These are phyloP conservation scores for Apamea anceps DNA, from an alignment of 2,888 invertebrate genomes.

Conservation along the genomic window DNA sequence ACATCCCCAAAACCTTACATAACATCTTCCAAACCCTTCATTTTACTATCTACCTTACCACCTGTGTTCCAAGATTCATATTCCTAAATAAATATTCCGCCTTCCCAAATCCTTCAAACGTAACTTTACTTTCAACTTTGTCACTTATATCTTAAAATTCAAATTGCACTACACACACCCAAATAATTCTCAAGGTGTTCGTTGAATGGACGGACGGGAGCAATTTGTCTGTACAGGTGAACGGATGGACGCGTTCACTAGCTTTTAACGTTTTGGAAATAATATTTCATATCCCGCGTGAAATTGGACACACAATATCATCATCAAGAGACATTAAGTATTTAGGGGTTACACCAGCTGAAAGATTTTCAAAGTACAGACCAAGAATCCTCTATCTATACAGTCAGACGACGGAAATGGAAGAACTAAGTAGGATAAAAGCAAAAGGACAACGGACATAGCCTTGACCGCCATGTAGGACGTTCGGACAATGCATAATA, in stretches of 20 bases:
- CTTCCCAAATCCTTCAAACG: neutral
- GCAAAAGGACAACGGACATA: neutral
- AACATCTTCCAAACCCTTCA: neutral
- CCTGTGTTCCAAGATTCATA: neutral
- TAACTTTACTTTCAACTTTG: constrained; percentile 5
- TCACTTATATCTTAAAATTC: constrained; percentile 4
- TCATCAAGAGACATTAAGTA: neutral
- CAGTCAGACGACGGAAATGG: neutral
- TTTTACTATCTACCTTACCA: neutral
- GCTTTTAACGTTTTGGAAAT: constrained; percentile 36
- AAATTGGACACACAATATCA: constrained; percentile 7
- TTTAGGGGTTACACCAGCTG: neutral
- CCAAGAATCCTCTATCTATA: neutral
- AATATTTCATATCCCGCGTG: constrained; percentile 19
- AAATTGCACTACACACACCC: neutral
- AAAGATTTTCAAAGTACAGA: neutral
- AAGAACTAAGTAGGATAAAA: neutral
- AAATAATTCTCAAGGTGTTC: constrained; percentile 53
- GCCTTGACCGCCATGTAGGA: neutral
- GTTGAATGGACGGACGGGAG: constrained; percentile 63
- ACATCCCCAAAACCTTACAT: neutral
- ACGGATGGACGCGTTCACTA: constrained; percentile 58
- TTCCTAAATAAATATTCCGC: neutral
- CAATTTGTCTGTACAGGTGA: constrained; percentile 71
- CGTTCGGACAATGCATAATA: neutral